Conservation (phyloP, 2,888 invertebrate genomes). For the Drosophila parthenogenetica region DNA sequence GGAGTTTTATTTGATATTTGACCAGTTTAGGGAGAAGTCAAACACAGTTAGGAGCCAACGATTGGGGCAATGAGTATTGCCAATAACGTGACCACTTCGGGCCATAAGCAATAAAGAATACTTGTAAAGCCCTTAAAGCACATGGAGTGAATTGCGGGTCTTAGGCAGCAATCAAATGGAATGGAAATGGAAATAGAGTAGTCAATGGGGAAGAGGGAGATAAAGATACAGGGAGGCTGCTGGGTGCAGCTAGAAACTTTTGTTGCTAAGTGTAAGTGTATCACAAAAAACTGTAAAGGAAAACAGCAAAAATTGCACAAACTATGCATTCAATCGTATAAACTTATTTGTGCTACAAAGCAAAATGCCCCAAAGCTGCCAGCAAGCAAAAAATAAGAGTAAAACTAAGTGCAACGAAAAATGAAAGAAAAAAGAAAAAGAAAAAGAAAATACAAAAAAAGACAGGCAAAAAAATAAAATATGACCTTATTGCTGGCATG, state of each 20-base stretch:
- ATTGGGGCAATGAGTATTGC: conserved; percentile 25
- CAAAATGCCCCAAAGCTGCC: conserved; percentile 26
- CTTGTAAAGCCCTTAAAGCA: conserved; percentile 49
- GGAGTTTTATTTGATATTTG: neutral
- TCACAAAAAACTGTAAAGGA: conserved; percentile 18
- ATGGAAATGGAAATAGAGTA: neutral
- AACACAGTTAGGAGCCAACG: conserved; percentile 2
- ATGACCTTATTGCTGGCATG: conserved; percentile 18
- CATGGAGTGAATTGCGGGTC: conserved; percentile 25
- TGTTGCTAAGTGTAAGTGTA: conserved; percentile 49
- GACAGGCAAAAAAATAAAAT: conserved; percentile 7
- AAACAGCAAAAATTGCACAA: neutral
- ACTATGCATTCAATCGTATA: conserved; percentile 21
- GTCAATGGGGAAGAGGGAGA: neutral
- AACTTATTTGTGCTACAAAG: conserved; percentile 39
- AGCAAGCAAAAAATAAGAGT: neutral
- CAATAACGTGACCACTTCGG: conserved; percentile 42
- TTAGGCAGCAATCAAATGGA: conserved; percentile 57
- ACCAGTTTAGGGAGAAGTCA: neutral
- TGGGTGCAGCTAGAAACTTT: conserved; percentile 51
- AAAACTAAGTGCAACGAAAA: neutral
- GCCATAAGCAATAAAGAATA: conserved; percentile 61
- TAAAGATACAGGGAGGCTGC: neutral
- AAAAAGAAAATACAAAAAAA: neutral
- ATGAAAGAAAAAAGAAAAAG: neutral